Percentiles rank a stretch among this genome's conserved stretches.
These are phyloP conservation scores for Nymphalis io DNA, from an alignment of 1,140 invertebrate species.

Conservation along the genomic window DNA sequence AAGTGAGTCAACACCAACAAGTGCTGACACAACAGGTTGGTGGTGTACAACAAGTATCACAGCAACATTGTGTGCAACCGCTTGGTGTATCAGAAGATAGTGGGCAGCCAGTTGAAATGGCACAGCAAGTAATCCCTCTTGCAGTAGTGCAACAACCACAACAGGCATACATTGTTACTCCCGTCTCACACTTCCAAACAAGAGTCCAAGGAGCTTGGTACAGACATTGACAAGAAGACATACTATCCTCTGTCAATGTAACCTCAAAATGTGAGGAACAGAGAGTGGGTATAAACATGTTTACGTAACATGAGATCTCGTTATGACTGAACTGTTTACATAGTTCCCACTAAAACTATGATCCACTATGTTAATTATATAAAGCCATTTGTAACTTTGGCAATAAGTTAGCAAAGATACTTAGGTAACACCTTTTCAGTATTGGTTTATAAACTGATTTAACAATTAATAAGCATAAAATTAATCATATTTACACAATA, in stretches of 20 bases:
- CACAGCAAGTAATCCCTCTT: constrained; percentile 83
- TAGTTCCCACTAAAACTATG: constrained; percentile 9
- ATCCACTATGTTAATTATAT: constrained; percentile 38
- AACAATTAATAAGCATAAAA: constrained; percentile 64
- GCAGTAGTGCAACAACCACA: constrained; percentile 82
- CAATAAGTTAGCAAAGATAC: constrained; percentile 72
- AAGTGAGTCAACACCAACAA: constrained; percentile 79
- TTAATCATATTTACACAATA: constrained; percentile 74
- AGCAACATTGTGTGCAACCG: constrained; percentile 76
- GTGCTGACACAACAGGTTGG: constrained; percentile 68
- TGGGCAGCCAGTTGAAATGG: constrained; percentile 81
- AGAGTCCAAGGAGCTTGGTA: constrained; percentile 78
- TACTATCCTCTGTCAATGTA: constrained; percentile 28
- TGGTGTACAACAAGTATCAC: constrained; percentile 69
- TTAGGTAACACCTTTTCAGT: constrained; percentile 76
- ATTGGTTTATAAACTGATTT: constrained; percentile 72
- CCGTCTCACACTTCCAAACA: constrained; percentile 82
- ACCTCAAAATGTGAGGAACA: constrained; percentile 37
- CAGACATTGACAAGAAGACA: constrained; percentile 69
- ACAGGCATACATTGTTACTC: constrained; percentile 83
- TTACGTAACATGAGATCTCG: constrained; percentile 46
- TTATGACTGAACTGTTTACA: constrained; percentile 44
- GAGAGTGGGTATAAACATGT: constrained; percentile 37
- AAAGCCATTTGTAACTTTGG: constrained; percentile 62
- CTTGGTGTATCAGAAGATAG: constrained; percentile 74